Conservation (phyloP, 2,797 vertebrate species). For the Dallia pectoralis region DNA sequence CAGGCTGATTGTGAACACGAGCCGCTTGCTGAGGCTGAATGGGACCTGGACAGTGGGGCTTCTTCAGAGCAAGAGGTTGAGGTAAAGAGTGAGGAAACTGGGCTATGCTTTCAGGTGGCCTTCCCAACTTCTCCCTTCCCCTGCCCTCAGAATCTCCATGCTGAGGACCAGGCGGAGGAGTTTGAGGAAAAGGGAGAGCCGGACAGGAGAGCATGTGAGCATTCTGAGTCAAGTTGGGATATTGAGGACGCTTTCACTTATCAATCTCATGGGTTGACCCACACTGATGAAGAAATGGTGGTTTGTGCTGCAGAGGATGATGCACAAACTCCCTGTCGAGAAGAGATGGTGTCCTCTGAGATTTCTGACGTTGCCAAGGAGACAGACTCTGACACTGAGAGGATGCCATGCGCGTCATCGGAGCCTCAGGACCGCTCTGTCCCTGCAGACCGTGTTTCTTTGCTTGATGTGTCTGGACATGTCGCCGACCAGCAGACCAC, state of each 20-base stretch:
- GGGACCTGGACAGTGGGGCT: constrained; percentile 67
- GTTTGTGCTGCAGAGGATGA: constrained; percentile 58
- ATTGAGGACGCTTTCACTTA: constrained; percentile 49
- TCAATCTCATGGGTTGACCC: constrained; percentile 45
- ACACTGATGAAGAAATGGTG: constrained; percentile 42
- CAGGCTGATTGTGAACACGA: constrained; percentile 51
- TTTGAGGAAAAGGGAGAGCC: constrained; percentile 42
- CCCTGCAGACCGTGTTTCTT: constrained; percentile 37
- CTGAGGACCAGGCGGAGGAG: constrained; percentile 39
- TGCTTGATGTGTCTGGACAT: constrained; percentile 36
- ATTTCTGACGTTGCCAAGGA: constrained; percentile 26
- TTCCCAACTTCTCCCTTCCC: constrained; percentile 29
- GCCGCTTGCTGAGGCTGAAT: constrained; percentile 56
- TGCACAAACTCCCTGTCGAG: constrained; percentile 47
- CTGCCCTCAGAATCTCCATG: constrained; percentile 57
- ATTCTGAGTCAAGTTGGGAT: constrained; percentile 64
- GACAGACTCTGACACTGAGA: constrained; percentile 46
- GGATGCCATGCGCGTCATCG: constrained; percentile 32
- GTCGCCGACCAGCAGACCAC: constrained; percentile 38
- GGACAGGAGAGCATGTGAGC: constrained; percentile 57
- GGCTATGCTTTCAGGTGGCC: constrained; percentile 19
- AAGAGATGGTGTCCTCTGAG: constrained; percentile 47
- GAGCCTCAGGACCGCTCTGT: constrained; percentile 49
- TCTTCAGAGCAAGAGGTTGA: constrained; percentile 63
- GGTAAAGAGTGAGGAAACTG: constrained; percentile 15